These are phyloP conservation scores for Setophaga kirtlandii DNA, from an alignment of 2,113 vertebrate species.

Conservation along the genomic window DNA sequence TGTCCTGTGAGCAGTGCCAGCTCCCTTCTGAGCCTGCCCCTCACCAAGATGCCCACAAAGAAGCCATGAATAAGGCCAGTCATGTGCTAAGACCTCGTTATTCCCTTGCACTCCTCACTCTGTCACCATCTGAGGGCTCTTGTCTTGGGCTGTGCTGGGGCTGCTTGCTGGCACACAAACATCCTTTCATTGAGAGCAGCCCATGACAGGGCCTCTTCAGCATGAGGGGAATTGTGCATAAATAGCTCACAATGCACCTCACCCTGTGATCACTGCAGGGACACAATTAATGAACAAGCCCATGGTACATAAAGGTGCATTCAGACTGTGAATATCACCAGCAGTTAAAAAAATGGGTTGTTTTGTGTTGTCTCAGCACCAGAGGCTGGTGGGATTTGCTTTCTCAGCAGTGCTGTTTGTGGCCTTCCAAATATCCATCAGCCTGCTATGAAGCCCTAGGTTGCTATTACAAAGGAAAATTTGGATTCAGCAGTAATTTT, in stretches of 20 bases:
- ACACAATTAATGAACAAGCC: slow-evolving; percentile 24
- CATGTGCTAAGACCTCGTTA: slow-evolving; percentile 50
- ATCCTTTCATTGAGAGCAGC: slow-evolving; percentile 58
- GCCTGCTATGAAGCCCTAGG: neutral
- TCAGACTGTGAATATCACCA: neutral
- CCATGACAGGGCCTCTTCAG: slow-evolving; percentile 37
- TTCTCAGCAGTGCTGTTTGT: neutral
- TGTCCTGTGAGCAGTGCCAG: neutral
- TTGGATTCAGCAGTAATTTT: neutral
- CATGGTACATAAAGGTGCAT: neutral
- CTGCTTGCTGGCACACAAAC: slow-evolving; percentile 34
- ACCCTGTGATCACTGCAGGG: slow-evolving; percentile 42
- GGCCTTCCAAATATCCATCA: neutral
- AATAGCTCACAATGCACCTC: slow-evolving; percentile 35
- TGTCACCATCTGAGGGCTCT: slow-evolving; percentile 43
- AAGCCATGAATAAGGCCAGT: slow-evolving; percentile 51
- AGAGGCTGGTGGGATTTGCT: neutral
- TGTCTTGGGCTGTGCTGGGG: slow-evolving; percentile 28
- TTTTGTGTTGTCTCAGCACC: neutral
- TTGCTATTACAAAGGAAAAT: neutral
- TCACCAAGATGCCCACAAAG: slow-evolving; percentile 20
- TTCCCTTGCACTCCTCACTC: slow-evolving; percentile 11
- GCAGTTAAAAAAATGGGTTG: neutral
- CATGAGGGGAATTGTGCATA: neutral
- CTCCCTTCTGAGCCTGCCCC: neutral